Conservation (phyloP, 2,888 invertebrate genomes). For the Drosophila subsilvestris region DNA sequence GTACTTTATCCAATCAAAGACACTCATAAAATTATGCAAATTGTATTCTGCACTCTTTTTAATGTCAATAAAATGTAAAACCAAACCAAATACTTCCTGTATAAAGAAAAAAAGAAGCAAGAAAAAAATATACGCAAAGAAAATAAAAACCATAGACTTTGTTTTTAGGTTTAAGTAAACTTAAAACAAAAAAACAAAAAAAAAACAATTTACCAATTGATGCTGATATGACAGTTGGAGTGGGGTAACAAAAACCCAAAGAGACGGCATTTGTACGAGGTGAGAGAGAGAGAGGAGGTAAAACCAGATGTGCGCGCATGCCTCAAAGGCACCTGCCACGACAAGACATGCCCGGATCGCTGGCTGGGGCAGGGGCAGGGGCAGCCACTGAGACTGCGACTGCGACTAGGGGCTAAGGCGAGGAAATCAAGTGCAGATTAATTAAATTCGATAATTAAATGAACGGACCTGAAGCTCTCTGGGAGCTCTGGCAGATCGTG, state of each 20-base stretch:
- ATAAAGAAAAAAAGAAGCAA: neutral
- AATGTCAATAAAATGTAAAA: too few species aligned
- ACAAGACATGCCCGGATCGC: slow-evolving; percentile 4
- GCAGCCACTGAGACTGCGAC: slow-evolving; percentile 37
- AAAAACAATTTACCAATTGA: slow-evolving; percentile 74
- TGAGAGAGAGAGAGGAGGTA: slow-evolving; percentile 2
- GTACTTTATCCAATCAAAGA: too few species aligned
- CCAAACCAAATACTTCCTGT: too few species aligned
- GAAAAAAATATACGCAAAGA: neutral
- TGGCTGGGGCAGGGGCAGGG: slow-evolving; percentile 7
- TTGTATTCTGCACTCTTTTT: too few species aligned
- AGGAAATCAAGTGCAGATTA: slow-evolving; percentile 78
- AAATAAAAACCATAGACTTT: slow-evolving; percentile 4
- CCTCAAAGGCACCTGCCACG: slow-evolving; percentile 53
- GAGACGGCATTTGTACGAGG: slow-evolving; percentile 1
- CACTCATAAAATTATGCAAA: too few species aligned
- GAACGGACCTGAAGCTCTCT: slow-evolving; percentile 66
- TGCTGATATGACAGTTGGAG: slow-evolving; percentile 49
- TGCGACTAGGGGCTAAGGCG: slow-evolving; percentile 57
- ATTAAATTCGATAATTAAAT: slow-evolving; percentile 82
- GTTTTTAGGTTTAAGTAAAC: slow-evolving; percentile 39
- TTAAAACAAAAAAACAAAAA: slow-evolving; percentile 44
- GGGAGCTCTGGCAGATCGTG: slow-evolving; percentile 65
- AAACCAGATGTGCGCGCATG: slow-evolving; percentile 52
- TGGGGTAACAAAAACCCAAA: slow-evolving; percentile 5